Conservation (phyloP, 2,797 vertebrate genomes). For the Etheostoma perlongum region DNA sequence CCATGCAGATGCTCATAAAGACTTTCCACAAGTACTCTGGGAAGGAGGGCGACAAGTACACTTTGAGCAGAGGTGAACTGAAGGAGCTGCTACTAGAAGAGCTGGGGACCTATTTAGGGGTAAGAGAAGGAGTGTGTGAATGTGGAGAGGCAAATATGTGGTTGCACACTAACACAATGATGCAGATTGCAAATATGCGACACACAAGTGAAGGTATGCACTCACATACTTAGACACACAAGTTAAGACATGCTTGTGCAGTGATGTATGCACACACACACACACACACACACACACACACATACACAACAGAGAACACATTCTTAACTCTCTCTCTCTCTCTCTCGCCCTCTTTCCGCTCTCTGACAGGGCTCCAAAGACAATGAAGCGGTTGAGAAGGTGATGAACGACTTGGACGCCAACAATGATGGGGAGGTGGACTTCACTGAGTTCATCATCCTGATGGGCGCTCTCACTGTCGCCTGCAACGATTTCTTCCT, state of each 20-base stretch:
- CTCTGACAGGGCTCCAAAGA: constrained; percentile 82
- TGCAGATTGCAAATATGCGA: constrained; percentile 51
- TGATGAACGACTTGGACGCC: constrained; percentile 88
- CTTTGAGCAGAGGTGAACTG: constrained; percentile 84
- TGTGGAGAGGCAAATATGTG: constrained; percentile 28
- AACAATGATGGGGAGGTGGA: constrained; percentile 89
- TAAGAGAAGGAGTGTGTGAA: constrained; percentile 60
- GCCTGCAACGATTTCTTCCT: constrained; percentile 95
- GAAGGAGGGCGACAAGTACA: constrained; percentile 88
- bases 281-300: constrained; percentile 23
- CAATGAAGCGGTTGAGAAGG: constrained; percentile 87
- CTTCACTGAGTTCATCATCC: constrained; percentile 91
- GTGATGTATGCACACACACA: constrained; percentile 39
- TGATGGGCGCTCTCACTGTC: constrained; percentile 96
- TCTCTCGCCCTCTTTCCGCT: not conserved
- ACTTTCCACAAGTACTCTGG: constrained; percentile 90
- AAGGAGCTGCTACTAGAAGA: constrained; percentile 86
- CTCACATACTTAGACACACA: constrained; percentile 42
- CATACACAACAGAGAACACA: constrained; percentile 23
- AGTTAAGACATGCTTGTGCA: constrained; percentile 64
- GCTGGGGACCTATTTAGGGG: constrained; percentile 87
- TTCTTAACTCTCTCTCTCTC: constrained; percentile 33
- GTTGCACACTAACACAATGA: constrained; percentile 28
- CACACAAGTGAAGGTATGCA: constrained; percentile 58
- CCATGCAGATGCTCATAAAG: constrained; percentile 90